Evolutionary conservation across 2,888 invertebrate species (phyloP).

Genomic region (Tetramorium bicarinatum): DNA sequence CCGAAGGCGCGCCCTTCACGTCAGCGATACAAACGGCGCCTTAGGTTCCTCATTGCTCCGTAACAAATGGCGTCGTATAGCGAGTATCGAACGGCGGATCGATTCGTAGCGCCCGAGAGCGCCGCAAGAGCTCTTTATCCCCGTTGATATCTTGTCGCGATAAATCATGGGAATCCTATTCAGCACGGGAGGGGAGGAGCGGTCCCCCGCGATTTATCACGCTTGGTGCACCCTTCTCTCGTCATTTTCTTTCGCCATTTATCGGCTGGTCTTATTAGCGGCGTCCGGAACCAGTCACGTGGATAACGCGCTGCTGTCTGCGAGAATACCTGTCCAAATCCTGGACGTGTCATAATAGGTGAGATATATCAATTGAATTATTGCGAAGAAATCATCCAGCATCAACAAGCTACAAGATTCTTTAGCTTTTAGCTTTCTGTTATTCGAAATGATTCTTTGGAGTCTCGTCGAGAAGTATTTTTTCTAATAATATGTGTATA

Average conservation of each 20-base stretch:
- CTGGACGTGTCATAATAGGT: neutral
- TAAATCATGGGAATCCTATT: constrained; percentile 79
- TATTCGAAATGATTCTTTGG: neutral
- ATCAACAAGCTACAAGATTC: neutral
- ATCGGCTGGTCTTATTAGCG: constrained; percentile 43
- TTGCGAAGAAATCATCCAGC: neutral
- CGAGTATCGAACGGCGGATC: constrained; percentile 57
- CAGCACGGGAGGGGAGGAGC: constrained; percentile 61
- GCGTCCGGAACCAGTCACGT: neutral
- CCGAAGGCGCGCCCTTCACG: constrained; percentile 3
- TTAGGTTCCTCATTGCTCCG: constrained; percentile 25
- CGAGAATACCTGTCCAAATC: constrained; percentile 27
- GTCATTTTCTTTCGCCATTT: constrained; percentile 45
- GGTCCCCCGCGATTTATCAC: constrained; percentile 74
- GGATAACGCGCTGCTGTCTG: constrained; percentile 5
- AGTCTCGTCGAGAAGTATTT: neutral
- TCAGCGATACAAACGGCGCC: constrained; percentile 40
- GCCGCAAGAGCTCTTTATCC: constrained; percentile 75
- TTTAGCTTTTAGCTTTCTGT: neutral
- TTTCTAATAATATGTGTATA: neutral
- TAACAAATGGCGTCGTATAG: constrained; percentile 43
- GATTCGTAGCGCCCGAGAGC: constrained; percentile 57
- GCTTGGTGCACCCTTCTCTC: constrained; percentile 26
- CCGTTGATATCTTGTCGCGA: constrained; percentile 78
- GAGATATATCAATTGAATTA: neutral